Percentiles rank a stretch among this genome's conserved stretches.
These are phyloP conservation scores for Heteractis magnifica DNA, from an alignment of 92 coral and sea anemone genomes.

Conservation along the genomic window DNA sequence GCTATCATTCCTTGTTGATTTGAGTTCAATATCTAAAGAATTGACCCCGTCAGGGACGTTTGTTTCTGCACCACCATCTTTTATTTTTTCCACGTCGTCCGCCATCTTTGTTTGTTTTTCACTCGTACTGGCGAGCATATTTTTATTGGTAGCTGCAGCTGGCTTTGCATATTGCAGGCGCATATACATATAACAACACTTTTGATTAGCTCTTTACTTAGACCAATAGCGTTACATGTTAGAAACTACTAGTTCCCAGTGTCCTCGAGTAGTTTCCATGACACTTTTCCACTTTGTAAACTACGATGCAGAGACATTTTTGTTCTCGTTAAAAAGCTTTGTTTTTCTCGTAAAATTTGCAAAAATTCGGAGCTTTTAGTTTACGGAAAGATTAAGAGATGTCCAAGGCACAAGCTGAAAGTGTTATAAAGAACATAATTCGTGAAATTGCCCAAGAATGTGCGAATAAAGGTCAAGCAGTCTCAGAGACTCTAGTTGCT, in stretches of 20 bases:
- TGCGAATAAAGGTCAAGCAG: constrained; percentile 96
- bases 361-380: not conserved
- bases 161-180: not conserved
- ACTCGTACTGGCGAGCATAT: constrained; percentile 7
- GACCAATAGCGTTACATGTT: constrained; percentile 19
- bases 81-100: constrained; percentile 26
- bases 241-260: constrained; percentile 26
- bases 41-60: not conserved
- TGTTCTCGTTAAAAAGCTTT: not conserved
- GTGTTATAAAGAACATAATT: constrained; percentile 95
- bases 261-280: constrained; percentile 46
- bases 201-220: constrained; percentile 15
- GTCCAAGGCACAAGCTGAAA: constrained; percentile 99
- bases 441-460: constrained; percentile 99
- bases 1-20: not conserved
- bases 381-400: constrained; percentile 22
- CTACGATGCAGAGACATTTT: not conserved
- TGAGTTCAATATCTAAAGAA: not conserved
- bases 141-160: constrained; percentile 2
- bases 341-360: not conserved
- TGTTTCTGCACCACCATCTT: not conserved
- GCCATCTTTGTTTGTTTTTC: constrained; percentile 50
- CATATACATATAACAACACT: not conserved
- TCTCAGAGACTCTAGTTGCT: constrained; percentile 95
- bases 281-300: constrained; percentile 30